Conservation (phyloP, 2,797 vertebrate species). For the Protonibea diacanthus region DNA sequence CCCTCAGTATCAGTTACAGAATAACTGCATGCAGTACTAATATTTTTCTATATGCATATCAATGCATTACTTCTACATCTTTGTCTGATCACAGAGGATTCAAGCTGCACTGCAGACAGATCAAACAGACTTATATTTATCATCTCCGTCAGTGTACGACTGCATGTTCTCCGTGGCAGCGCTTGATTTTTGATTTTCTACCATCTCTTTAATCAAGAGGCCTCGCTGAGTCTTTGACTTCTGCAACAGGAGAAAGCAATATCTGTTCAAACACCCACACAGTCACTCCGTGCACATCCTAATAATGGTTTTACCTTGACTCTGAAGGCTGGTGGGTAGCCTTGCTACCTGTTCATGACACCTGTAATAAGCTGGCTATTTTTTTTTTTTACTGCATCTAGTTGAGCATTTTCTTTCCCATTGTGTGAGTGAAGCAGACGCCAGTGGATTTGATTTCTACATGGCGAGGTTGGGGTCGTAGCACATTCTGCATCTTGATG, state of each 20-base stretch:
- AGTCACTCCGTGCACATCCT: background rate
- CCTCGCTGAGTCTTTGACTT: constrained; percentile 1
- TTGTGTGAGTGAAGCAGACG: background rate
- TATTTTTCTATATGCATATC: background rate
- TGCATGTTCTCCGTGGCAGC: background rate
- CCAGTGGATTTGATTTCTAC: no score
- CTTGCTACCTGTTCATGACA: constrained; percentile 5
- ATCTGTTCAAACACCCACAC: background rate
- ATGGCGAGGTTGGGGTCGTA: background rate
- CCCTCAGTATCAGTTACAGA: background rate
- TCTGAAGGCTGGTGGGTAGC: background rate
- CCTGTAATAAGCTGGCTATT: background rate
- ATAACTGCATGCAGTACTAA: background rate
- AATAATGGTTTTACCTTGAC: constrained; percentile 31
- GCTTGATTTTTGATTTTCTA: background rate
- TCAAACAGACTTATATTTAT: background rate
- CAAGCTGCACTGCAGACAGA: background rate
- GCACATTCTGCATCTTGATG: background rate
- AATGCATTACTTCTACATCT: no score
- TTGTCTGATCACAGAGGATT: background rate
- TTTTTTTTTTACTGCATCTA: background rate
- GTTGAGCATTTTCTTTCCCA: background rate
- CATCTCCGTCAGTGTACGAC: background rate
- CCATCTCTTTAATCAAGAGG: background rate
- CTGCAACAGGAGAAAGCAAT: constrained; percentile 10